Conservation (phyloP, 2,113 vertebrate species). For the Etia nguti region DNA sequence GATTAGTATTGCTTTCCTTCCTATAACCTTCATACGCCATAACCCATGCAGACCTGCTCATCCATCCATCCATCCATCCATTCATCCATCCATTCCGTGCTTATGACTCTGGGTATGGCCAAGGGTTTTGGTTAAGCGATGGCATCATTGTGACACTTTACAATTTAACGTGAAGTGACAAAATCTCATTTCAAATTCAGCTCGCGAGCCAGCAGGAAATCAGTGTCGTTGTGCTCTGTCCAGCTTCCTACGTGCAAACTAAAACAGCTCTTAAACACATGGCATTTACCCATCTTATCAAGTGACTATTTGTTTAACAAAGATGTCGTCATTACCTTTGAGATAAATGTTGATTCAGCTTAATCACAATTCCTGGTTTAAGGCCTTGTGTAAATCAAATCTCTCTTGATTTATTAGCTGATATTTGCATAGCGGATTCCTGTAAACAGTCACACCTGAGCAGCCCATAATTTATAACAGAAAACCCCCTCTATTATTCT, state of each 20-base stretch:
- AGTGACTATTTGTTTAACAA: constrained; percentile 25
- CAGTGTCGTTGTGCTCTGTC: not conserved
- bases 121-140: not conserved
- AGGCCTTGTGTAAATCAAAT: constrained; percentile 5
- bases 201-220: constrained; percentile 1
- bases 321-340: constrained; percentile 11
- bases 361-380: constrained; percentile 11
- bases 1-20: constrained; percentile 44
- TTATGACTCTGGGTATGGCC: not conserved
- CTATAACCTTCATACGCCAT: not conserved
- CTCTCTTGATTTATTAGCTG: constrained; percentile 26
- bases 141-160: constrained; percentile 25
- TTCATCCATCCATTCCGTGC: not conserved
- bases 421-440: constrained; percentile 39
- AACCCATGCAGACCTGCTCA: not conserved
- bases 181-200: constrained; percentile 35
- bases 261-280: constrained; percentile 8
- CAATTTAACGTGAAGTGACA: constrained; percentile 39
- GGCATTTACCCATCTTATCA: constrained; percentile 33
- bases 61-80: not conserved
- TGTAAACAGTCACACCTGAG: constrained; percentile 41
- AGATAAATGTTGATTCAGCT: constrained; percentile 37
- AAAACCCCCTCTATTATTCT: not conserved
- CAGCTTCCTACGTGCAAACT: constrained; percentile 9
- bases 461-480: not conserved